These are phyloP conservation scores for Aporophyla lueneburgensis DNA, from an alignment of 2,888 invertebrate genomes.

Conservation along the genomic window DNA sequence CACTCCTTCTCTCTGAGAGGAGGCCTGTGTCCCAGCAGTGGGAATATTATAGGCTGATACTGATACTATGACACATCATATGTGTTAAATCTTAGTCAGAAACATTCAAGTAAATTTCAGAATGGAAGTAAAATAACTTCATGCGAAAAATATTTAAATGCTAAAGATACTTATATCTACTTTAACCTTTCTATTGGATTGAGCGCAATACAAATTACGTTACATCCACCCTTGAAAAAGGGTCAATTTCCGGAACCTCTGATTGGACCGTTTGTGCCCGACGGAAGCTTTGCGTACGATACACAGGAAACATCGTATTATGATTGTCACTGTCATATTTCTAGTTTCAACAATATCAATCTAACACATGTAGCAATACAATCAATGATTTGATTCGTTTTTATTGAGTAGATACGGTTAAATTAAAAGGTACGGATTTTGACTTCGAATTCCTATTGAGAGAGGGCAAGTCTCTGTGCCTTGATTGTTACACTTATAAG, in stretches of 20 bases:
- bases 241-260: slow-evolving; percentile 58
- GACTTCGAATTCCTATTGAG: too few relatives aligned
- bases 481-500: too few relatives aligned
- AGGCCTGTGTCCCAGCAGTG: too few relatives aligned
- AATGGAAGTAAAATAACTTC: not conserved
- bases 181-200: slow-evolving; percentile 16
- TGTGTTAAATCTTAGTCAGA: too few relatives aligned
- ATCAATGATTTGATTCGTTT: slow-evolving; percentile 8
- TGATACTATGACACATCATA: too few relatives aligned
- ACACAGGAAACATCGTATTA: slow-evolving; percentile 14
- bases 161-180: not conserved
- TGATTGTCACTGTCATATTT: slow-evolving; percentile 19
- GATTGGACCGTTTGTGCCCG: slow-evolving; percentile 57
- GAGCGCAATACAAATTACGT: slow-evolving; percentile 51
- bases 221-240: slow-evolving; percentile 43
- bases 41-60: too few relatives aligned
- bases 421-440: too few relatives aligned
- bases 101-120: not conserved
- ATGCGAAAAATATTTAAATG: slow-evolving; percentile 1
- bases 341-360: not conserved
- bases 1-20: too few relatives aligned
- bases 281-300: slow-evolving; percentile 18
- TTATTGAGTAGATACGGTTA: not conserved
- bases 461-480: too few relatives aligned
- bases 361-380: not conserved